Conservation (phyloP, 1,140 invertebrate genomes). For the Vollenhovia emeryi region DNA sequence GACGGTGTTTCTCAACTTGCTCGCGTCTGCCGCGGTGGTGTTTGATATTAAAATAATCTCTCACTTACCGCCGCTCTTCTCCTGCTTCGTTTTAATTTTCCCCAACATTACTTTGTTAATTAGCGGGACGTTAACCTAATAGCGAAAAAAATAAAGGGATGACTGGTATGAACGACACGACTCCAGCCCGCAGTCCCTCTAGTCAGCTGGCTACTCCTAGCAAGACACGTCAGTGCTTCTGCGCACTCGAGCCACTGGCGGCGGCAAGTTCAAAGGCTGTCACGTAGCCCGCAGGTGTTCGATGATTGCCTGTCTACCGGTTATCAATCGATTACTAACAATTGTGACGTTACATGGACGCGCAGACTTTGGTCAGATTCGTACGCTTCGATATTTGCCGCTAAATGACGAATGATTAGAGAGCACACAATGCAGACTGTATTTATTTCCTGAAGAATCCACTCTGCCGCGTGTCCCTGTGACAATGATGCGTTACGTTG, state of each 20-base stretch:
- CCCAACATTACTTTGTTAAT: constrained; percentile 74
- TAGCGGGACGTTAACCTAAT: constrained; percentile 62
- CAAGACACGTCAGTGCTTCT: constrained; percentile 16
- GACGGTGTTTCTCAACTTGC: not conserved
- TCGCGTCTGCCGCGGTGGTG: not conserved
- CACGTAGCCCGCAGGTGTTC: not conserved
- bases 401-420: not conserved
- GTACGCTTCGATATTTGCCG: not conserved
- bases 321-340: not conserved
- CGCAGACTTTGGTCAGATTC: not conserved
- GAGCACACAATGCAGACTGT: not conserved
- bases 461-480: not conserved
- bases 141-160: constrained; percentile 37
- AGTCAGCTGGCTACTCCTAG: constrained; percentile 16
- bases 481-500: constrained; percentile 5
- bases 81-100: constrained; percentile 78
- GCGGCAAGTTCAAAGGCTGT: constrained; percentile 29
- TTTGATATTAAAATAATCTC: constrained; percentile 21
- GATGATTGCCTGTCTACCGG: not conserved
- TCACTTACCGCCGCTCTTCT: constrained; percentile 77
- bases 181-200: too few relatives aligned
- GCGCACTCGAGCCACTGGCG: not conserved
- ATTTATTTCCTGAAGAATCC: not conserved
- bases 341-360: not conserved
- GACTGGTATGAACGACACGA: not conserved